These are phyloP conservation scores for Aphis craccivora DNA, from an alignment of 1,140 invertebrate species.

Conservation along the genomic window DNA sequence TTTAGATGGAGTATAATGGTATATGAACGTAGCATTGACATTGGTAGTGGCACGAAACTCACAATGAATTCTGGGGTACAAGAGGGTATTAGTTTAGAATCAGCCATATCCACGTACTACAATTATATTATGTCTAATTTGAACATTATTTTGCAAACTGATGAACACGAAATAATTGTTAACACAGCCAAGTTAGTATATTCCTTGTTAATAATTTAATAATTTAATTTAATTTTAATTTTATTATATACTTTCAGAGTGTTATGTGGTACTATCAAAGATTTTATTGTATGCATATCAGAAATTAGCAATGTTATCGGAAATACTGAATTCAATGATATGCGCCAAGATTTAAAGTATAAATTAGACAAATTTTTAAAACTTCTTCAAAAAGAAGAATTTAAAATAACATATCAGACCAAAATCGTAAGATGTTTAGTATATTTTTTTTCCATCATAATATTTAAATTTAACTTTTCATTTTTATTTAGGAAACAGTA, in stretches of 20 bases:
- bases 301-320: constrained; percentile 69
- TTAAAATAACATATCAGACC: constrained; percentile 47
- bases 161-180: constrained; percentile 78
- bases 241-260: constrained; percentile 65
- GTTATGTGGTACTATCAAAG: constrained; percentile 82
- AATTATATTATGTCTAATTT: constrained; percentile 81
- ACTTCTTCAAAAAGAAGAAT: constrained; percentile 68
- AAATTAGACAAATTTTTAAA: constrained; percentile 80
- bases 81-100: constrained; percentile 51
- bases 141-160: constrained; percentile 86
- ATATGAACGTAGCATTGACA: constrained; percentile 78
- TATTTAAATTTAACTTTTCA: neutral
- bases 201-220: neutral
- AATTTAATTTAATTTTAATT: constrained; percentile 35
- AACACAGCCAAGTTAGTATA: constrained; percentile 75
- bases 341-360: constrained; percentile 78
- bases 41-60: constrained; percentile 69
- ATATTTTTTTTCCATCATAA: neutral
- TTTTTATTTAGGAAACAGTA: constrained; percentile 29
- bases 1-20: constrained; percentile 90
- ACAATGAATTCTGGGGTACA: constrained; percentile 63
- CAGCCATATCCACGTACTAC: constrained; percentile 72
- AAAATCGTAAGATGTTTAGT: constrained; percentile 29
- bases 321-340: constrained; percentile 71
- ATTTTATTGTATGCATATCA: constrained; percentile 73